A percentile compares a stretch with the other conserved stretches of the same genome.
These are phyloP conservation scores for Rhodinocichla rosea DNA, from an alignment of 2,113 vertebrate genomes.

Conservation along the genomic window DNA sequence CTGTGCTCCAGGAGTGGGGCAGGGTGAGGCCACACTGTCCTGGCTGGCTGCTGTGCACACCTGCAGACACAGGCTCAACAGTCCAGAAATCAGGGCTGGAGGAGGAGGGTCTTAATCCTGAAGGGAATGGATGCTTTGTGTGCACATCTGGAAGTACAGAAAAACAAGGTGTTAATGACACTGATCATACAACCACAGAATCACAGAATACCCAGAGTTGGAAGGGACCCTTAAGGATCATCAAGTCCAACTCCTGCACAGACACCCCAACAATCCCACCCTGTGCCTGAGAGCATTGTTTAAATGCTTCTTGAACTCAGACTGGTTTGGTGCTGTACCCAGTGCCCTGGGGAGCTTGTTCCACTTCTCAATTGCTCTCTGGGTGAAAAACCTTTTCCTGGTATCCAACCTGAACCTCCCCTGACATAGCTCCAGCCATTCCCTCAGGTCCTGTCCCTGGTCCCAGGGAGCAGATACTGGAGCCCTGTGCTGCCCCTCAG, in stretches of 20 bases:
- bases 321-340: background rate
- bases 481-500: background rate
- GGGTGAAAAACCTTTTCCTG: background rate
- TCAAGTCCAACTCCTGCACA: background rate
- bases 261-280: background rate
- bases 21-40: background rate
- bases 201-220: background rate
- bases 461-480: background rate
- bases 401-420: background rate
- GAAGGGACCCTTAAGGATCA: background rate
- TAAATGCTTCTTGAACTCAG: background rate
- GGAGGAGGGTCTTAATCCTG: conserved; percentile 50
- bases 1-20: conserved; percentile 71
- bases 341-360: background rate
- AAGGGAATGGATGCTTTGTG: background rate
- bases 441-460: background rate
- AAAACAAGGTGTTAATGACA: background rate
- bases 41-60: background rate
- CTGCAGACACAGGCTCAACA: background rate
- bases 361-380: background rate
- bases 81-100: conserved; percentile 75
- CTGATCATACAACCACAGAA: background rate
- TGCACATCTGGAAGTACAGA: conserved; percentile 18
- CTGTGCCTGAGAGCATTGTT: accelerated
- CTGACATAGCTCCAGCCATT: background rate